These are phyloP conservation scores for Leptoclinus maculatus DNA, from an alignment of 2,797 vertebrate genomes.

Conservation along the genomic window DNA sequence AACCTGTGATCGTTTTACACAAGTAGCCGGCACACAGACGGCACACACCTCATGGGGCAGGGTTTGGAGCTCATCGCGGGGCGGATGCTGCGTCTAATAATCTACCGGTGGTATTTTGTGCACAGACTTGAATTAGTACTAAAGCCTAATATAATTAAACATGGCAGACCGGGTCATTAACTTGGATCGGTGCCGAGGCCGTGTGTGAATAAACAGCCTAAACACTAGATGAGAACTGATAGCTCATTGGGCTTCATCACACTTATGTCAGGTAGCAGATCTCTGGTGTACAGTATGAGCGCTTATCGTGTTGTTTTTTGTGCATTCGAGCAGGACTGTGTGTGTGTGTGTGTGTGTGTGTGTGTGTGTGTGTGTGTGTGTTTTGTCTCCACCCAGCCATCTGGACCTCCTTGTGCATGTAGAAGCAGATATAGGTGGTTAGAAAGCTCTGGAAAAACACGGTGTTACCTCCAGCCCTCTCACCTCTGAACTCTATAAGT, in stretches of 20 bases:
- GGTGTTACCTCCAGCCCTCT: constrained; percentile 77
- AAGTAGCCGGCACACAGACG: neutral
- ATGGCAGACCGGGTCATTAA: neutral
- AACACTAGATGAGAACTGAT: neutral
- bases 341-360: constrained; percentile 14
- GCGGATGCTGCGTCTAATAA: neutral
- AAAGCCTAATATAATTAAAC: constrained; percentile 9
- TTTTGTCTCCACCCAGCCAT: constrained; percentile 76
- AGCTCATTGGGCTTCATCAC: neutral
- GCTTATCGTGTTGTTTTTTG: constrained; percentile 2
- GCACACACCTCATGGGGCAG: neutral
- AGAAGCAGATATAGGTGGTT: constrained; percentile 79
- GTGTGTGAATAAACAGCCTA: neutral
- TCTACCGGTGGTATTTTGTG: neutral
- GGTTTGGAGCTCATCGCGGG: neutral
- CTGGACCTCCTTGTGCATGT: constrained; percentile 81
- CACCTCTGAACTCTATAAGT: constrained; percentile 84
- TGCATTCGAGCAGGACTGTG: constrained; percentile 26
- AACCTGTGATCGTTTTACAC: neutral
- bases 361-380: constrained; percentile 25
- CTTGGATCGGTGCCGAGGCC: neutral
- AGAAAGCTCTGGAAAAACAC: constrained; percentile 81
- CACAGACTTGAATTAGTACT: neutral
- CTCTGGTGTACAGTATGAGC: constrained; percentile 18
- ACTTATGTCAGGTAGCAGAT: constrained; percentile 37